Conservation (phyloP, 2,888 invertebrate species). For the Dimorphilus gyrociliatus region DNA sequence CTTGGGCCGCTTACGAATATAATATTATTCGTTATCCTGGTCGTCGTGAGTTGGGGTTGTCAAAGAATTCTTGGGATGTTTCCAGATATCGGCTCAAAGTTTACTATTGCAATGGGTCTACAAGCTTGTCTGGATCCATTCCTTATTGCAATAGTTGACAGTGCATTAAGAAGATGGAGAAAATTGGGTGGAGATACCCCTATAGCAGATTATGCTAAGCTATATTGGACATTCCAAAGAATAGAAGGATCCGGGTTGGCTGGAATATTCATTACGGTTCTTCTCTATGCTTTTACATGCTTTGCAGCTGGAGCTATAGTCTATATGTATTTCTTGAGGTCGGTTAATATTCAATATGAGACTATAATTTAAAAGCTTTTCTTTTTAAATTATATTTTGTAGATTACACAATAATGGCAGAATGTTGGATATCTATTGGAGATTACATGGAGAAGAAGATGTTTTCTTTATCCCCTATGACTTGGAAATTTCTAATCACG, state of each 20-base stretch:
- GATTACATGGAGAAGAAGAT: slow-evolving; percentile 25
- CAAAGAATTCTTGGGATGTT: slow-evolving; percentile 20
- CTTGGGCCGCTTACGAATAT: slow-evolving; percentile 25
- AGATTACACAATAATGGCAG: slow-evolving; percentile 36
- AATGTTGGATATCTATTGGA: slow-evolving; percentile 32
- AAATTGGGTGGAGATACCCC: slow-evolving; percentile 19
- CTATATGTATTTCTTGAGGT: slow-evolving; percentile 37
- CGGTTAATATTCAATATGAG: slow-evolving; percentile 3
- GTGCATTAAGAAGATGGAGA: slow-evolving; percentile 17
- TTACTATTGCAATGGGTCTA: slow-evolving; percentile 25
- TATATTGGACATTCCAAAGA: slow-evolving; percentile 29
- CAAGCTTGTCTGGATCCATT: slow-evolving; percentile 26
- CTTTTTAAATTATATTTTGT: slow-evolving; percentile 1
- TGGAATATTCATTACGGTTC: slow-evolving; percentile 26
- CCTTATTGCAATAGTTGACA: slow-evolving; percentile 23
- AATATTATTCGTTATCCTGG: slow-evolving; percentile 18
- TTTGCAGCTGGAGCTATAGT: slow-evolving; percentile 24
- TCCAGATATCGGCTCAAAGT: slow-evolving; percentile 29
- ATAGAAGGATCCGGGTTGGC: slow-evolving; percentile 27
- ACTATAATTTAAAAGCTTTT: neutral
- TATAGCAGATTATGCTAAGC: slow-evolving; percentile 27
- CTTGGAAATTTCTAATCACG: slow-evolving; percentile 32
- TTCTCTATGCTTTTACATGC: slow-evolving; percentile 24
- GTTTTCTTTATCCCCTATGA: slow-evolving; percentile 31
- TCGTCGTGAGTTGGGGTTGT: slow-evolving; percentile 17